Evolutionary conservation across 2,888 invertebrate genomes (phyloP).

Genomic region (Myathropa florea): DNA sequence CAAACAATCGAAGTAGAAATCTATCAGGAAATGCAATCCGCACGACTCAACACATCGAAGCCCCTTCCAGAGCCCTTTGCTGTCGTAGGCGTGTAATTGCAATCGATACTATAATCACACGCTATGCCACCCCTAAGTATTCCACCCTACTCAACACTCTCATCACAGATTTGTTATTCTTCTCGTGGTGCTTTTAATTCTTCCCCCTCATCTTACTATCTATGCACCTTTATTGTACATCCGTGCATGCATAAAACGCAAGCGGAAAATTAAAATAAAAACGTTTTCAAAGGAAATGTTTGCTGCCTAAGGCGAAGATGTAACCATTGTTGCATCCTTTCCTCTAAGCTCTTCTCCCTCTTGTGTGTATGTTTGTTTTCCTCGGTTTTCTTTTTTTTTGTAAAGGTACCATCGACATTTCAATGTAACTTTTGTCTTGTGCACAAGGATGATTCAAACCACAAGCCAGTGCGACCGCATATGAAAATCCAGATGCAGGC

Average conservation of each 20-base stretch:
- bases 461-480: background rate
- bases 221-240: background rate
- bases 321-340: background rate
- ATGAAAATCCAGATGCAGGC: background rate
- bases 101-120: too few relatives aligned
- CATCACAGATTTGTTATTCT: background rate
- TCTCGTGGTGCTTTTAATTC: background rate
- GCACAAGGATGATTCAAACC: background rate
- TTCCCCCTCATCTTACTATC: background rate
- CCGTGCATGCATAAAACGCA: background rate
- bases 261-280: background rate
- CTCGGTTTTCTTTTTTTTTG: too few relatives aligned
- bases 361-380: background rate
- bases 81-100: too few relatives aligned
- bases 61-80: too few relatives aligned
- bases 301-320: background rate
- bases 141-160: background rate
- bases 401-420: background rate
- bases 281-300: background rate
- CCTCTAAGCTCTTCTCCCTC: background rate
- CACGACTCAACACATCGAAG: too few relatives aligned
- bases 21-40: too few relatives aligned
- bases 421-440: background rate
- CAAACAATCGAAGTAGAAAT: too few relatives aligned
- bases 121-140: background rate